A percentile compares a stretch with the other conserved stretches of the same genome.
phyloP scores from a whole-genome alignment of 2,797 vertebrate species.

The Sebastes melanostomus region DNA sequence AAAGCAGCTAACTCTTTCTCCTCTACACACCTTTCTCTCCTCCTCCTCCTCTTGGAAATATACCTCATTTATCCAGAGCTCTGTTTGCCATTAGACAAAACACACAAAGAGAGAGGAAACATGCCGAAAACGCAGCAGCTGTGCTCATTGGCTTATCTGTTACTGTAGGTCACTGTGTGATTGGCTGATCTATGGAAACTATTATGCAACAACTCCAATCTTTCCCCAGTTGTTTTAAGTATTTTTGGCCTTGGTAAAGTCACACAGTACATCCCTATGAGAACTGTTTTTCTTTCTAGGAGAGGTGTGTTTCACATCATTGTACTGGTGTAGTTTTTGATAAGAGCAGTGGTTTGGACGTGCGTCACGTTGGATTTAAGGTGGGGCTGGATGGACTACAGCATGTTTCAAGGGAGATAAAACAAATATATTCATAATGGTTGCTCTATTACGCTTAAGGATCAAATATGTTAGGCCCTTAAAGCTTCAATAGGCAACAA shows the following conservation, averaged over 20 bases:
- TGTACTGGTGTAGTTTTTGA: background rate
- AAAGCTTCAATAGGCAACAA: no score
- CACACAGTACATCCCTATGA: background rate
- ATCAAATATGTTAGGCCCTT: background rate
- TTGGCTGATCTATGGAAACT: constrained; percentile 8
- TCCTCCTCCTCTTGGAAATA: background rate
- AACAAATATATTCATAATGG: background rate
- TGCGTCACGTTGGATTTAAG: background rate
- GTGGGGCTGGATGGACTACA: background rate
- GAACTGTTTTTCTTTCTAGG: background rate
- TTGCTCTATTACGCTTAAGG: background rate
- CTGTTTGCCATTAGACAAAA: constrained; percentile 43
- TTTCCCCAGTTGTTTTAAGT: background rate
- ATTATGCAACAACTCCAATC: background rate
- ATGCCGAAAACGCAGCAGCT: constrained; percentile 24
- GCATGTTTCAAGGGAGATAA: background rate
- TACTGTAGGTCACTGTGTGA: background rate
- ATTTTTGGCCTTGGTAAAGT: background rate
- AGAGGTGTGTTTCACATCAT: background rate
- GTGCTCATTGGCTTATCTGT: constrained; percentile 31
- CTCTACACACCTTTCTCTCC: background rate
- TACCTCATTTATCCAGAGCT: background rate
- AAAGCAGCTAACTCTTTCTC: background rate
- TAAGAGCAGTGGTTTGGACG: background rate
- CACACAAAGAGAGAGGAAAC: constrained; percentile 1